A percentile compares a stretch with the other conserved stretches of the same genome.
These are phyloP conservation scores for Ornithorhynchus anatinus DNA, from an alignment of 2,113 vertebrate genomes.

Conservation along the genomic window DNA sequence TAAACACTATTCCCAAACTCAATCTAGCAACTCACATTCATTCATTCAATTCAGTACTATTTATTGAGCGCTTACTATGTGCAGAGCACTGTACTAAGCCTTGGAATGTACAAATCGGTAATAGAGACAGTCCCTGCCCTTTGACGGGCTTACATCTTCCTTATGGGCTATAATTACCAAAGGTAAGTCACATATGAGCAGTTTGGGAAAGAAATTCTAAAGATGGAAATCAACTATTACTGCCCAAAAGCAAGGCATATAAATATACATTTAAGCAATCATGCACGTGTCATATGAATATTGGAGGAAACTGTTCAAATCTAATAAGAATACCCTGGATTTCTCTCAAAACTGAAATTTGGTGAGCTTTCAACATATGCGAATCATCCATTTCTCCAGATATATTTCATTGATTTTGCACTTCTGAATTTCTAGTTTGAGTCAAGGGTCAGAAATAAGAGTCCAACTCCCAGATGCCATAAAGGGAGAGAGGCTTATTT, in stretches of 20 bases:
- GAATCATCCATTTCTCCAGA: not conserved
- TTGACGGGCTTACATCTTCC: too few relatives aligned
- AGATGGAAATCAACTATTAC: not conserved
- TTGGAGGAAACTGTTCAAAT: not conserved
- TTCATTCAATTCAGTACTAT: too few relatives aligned
- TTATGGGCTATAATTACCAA: not conserved
- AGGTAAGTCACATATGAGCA: not conserved
- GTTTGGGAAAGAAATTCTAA: not conserved
- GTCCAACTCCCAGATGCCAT: not conserved
- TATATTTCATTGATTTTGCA: not conserved
- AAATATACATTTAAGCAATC: not conserved
- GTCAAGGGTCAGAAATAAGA: not conserved
- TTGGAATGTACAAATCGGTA: too few relatives aligned
- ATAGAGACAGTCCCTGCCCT: too few relatives aligned
- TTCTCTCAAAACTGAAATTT: not conserved
- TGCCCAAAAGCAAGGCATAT: not conserved
- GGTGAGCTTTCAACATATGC: not conserved
- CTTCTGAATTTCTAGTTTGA: not conserved
- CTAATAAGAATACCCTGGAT: not conserved
- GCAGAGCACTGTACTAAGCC: too few relatives aligned
- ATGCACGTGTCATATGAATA: not conserved
- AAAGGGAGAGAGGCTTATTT: not conserved
- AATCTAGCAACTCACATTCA: too few relatives aligned
- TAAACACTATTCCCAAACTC: too few relatives aligned
- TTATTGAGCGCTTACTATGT: too few relatives aligned